phyloP scores from a whole-genome alignment of 2,797 vertebrate species.

The Meriones psammophilus region DNA sequence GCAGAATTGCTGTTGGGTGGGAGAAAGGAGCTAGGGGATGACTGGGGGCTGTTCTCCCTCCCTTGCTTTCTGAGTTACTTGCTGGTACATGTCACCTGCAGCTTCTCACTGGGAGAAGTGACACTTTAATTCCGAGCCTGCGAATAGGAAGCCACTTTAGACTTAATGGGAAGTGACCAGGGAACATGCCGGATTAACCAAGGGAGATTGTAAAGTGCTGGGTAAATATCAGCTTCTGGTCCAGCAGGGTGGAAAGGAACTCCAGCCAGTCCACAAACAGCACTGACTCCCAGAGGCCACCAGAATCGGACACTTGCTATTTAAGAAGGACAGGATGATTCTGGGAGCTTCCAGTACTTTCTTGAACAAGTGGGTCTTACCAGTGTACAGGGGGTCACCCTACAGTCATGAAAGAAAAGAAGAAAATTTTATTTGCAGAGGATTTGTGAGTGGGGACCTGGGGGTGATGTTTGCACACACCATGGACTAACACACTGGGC shows the following conservation, averaged over 20 bases:
- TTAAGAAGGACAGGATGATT: not conserved
- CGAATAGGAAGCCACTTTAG: slow-evolving; percentile 65
- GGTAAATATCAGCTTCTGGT: slow-evolving; percentile 62
- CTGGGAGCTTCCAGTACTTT: not conserved
- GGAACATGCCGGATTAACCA: slow-evolving; percentile 73
- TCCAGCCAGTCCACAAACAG: not conserved
- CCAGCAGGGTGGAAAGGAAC: not conserved
- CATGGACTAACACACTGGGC: not conserved
- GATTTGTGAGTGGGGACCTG: not conserved
- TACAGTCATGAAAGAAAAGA: not conserved
- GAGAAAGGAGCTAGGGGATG: not conserved
- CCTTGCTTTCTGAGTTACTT: not conserved
- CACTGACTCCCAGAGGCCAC: not conserved
- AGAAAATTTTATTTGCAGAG: not conserved
- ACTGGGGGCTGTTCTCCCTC: not conserved
- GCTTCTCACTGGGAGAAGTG: slow-evolving; percentile 72
- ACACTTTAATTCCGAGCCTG: slow-evolving; percentile 77
- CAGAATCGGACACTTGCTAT: not conserved
- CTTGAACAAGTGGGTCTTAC: not conserved
- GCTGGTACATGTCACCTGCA: slow-evolving; percentile 32
- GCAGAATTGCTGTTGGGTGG: not conserved
- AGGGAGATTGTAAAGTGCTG: slow-evolving; percentile 67
- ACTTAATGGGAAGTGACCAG: slow-evolving; percentile 80
- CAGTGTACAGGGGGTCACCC: not conserved
- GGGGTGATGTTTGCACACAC: not conserved